Evolutionary conservation across 2,797 vertebrate genomes (phyloP).

Genomic region (Poliocrania exsul): DNA sequence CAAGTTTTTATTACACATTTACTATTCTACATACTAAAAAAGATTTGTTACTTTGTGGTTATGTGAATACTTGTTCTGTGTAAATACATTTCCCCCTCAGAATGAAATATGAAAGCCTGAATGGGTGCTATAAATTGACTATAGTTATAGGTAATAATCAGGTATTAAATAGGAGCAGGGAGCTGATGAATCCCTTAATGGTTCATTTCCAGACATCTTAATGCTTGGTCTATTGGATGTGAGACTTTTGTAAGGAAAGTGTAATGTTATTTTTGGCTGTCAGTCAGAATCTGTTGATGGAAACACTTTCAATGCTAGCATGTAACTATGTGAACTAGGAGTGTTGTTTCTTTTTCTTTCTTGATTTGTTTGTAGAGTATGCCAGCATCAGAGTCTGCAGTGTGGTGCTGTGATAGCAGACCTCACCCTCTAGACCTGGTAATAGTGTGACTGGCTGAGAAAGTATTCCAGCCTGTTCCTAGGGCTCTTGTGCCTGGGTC

Average conservation of each 20-base stretch:
- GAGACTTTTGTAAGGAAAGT: background rate
- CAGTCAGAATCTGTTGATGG: conserved; percentile 15
- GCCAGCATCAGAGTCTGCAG: background rate
- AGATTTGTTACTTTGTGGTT: background rate
- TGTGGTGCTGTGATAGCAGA: background rate
- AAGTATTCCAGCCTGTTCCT: background rate
- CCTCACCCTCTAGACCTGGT: background rate
- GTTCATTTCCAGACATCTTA: background rate
- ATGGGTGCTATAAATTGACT: background rate
- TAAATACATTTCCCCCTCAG: background rate
- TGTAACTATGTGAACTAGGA: background rate
- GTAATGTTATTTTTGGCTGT: conserved; percentile 28
- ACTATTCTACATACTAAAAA: background rate
- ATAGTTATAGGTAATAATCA: background rate
- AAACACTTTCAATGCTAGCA: background rate
- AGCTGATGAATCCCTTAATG: background rate
- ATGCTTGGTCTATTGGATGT: background rate
- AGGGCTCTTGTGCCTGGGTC: background rate
- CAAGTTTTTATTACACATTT: background rate
- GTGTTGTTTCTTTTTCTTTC: background rate
- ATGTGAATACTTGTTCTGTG: background rate
- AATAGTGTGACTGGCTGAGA: background rate
- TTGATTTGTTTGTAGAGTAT: background rate
- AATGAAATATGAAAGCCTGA: background rate
- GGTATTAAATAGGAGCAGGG: background rate